Evolutionary conservation across 2,113 vertebrate genomes (phyloP).

Genomic region (Climacteris rufus): DNA sequence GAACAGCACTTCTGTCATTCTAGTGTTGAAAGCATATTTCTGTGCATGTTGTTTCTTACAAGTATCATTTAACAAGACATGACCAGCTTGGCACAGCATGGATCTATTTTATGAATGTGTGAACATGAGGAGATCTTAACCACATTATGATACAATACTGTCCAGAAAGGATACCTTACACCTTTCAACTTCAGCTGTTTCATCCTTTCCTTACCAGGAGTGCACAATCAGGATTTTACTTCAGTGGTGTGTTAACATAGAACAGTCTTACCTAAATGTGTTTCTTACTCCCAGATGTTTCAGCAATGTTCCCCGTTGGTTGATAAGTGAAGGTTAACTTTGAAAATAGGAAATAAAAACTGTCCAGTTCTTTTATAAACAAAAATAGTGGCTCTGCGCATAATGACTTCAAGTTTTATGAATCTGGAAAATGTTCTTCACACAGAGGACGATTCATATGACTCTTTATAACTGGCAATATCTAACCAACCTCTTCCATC

Average conservation of each 20-base stretch:
- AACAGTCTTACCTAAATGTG: not conserved
- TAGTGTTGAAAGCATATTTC: not conserved
- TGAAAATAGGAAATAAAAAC: not conserved
- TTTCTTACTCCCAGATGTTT: not conserved
- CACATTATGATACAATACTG: rapidly evolving
- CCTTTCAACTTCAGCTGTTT: not conserved
- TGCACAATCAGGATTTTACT: not conserved
- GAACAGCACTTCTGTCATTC: not conserved
- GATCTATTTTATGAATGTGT: not conserved
- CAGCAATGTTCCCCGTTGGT: not conserved
- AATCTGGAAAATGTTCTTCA: not conserved
- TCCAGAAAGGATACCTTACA: not conserved
- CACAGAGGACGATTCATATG: not conserved
- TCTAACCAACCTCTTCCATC: not conserved
- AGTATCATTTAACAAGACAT: not conserved
- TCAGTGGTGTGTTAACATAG: not conserved
- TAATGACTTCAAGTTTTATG: not conserved
- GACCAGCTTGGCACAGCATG: not conserved
- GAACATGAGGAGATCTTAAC: not conserved
- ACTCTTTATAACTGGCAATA: not conserved
- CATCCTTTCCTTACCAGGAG: not conserved
- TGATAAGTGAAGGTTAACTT: not conserved
- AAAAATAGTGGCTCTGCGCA: not conserved
- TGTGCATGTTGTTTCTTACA: not conserved
- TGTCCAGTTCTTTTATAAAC: not conserved